Base-by-base conservation (phyloP, 2,797 vertebrate genomes). In the Anguilla obscura region DNA sequence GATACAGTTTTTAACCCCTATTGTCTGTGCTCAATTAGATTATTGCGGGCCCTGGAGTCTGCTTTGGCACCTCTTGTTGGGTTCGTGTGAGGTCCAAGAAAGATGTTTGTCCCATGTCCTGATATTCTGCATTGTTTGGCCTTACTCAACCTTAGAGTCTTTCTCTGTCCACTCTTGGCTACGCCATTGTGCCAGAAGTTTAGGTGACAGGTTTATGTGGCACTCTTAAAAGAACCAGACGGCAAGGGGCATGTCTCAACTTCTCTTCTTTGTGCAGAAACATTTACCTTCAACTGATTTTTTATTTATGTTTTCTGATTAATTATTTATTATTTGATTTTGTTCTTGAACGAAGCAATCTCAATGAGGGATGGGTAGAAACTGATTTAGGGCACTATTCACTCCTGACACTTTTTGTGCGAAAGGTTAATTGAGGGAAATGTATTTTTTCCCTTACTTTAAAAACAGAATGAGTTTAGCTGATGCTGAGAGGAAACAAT, bases 1-100 rank as follows among this genome's bases (percentile, higher is more conserved):
- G 87, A 85, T 82, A 87, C 85, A 92, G 86, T 92, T 89, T 93
- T 94, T 93, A 90, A 89, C 89, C 91, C 76, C 84, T 93, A 94
- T 95, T 96, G 93, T 96, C 90, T 93, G 89, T 88, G 91, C 93
- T 94, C 93, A 95, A 91, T 93, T 91, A 92, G 88, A 94, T 91
- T 91, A 91, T 93, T 45, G 91, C 91, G 93, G 92, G 89, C 87
- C 87, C 52, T 69, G 79, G 89, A 12, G 48, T 90, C 12, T 85
- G 90, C 27, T 89, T 90, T 90, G 92, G 91, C 88, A 90, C 90
- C 91, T 74, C 84, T 88, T 30, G 10, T 79, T 84, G 87, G 91
- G 92, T 90, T 88, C 87, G 92, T 94, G 94, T 94, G 94, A 92
- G 94, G 94, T 95, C 95, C 90, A 85, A 90, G 58, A n/a, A 92